Evolutionary conservation across 2,113 vertebrate genomes (phyloP).

Genomic region (Verasper variegatus): DNA sequence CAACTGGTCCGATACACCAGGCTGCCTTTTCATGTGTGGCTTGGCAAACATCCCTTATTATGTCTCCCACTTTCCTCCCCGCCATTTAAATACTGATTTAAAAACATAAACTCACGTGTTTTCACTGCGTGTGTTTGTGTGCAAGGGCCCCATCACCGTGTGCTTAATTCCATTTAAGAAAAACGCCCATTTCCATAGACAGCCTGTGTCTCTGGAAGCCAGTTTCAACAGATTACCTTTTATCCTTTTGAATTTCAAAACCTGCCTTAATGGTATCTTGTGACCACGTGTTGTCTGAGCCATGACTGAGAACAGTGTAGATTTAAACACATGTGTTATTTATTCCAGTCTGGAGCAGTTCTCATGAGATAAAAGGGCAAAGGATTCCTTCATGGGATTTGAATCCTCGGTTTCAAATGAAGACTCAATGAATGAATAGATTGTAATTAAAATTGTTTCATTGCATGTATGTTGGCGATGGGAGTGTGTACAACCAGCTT

Average conservation of each 20-base stretch:
- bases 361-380: neutral
- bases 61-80: neutral
- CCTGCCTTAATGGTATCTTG: constrained; percentile 2
- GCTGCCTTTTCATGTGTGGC: constrained; percentile 14
- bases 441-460: constrained; percentile 10
- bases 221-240: constrained; percentile 8
- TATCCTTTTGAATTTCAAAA: constrained; percentile 22
- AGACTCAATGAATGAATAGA: neutral
- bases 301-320: constrained; percentile 26
- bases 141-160: neutral
- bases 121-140: neutral
- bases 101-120: neutral
- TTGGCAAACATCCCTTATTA: neutral
- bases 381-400: neutral
- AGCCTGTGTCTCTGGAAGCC: no score
- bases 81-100: constrained; percentile 5
- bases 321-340: neutral
- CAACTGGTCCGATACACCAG: neutral
- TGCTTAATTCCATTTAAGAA: constrained; percentile 18
- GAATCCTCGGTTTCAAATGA: neutral
- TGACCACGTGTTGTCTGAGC: constrained; percentile 7
- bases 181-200: neutral
- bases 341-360: neutral
- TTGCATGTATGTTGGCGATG: neutral
- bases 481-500: neutral